Base-by-base conservation (phyloP, 2,888 invertebrate species). In the Pyrgus malvae region DNA sequence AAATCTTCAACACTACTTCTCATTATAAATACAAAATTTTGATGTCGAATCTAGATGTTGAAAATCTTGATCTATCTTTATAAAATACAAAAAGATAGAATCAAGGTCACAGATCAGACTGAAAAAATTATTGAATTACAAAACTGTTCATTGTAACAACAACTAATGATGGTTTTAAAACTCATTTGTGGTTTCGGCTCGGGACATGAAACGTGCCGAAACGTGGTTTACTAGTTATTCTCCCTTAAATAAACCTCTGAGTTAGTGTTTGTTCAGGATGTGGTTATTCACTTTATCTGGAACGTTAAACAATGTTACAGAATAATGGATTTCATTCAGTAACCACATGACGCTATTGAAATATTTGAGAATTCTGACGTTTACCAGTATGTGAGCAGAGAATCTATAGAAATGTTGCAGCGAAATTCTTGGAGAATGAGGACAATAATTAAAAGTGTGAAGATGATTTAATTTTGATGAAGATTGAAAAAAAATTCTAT, bases 211-310 rank as follows among this genome's bases (percentile, higher is more conserved):
- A 54, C 23, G 46, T 54, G 40, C 54, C 54, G 54, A 54, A 37
- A 23, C 31, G 54, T 40, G 40, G 46, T 46, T 54, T 54, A 40
- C 40, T 53, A 31, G 53, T 53, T 21, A 54, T 54, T 17, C 38
- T 46, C 40, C 46, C 46, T 54, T 54, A 46, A 54, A 40, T 54
- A 40, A 54, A 54, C 46, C 33, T 46, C 40, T 8, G 33, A 21
- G 45, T 46, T 33, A 14, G n/a, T 54, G 46, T 54, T 54, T 46
- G 25, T 40, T 40, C 46, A 46, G 54, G 54, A 54, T 54, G 54
- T 46, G 54, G 54, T 46, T 54, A 46, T 54, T 54, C 53, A 46
- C 40, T 54, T 38, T 54, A 54, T 54, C 38, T 31, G 23, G 17
- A 46, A 40, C 45, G 38, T 46, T 53, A 40, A 46, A 53, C 53